Base-by-base conservation (phyloP, 2,888 invertebrate species). In the Resseliella maxima region DNA sequence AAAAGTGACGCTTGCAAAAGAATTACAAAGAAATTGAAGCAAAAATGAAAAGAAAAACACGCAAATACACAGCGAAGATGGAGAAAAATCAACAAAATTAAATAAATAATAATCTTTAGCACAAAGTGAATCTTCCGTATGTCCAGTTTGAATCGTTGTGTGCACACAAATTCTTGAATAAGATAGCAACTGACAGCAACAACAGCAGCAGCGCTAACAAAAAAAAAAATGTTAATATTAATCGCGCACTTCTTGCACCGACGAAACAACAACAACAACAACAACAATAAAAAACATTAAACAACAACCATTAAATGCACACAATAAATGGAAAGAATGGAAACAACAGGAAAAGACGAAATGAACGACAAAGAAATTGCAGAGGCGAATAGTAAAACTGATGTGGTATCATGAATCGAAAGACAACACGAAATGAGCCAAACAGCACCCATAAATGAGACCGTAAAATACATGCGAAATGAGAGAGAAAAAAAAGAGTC, bases 31-130 rank as follows among this genome's bases (percentile, higher is more conserved):
- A 36, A 83, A 83, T 83, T 36, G 83, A 21, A 83, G n/a, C 41
- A 41, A 41, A 41, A 41, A 41, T 8, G 41, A 8, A 12, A 1
- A 36, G 38, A n/a, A 10, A 83, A 6, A 83, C 83, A 83, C 38
- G 6, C 2, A 38, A n/a, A 83, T 38, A n/a, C n/a, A 83, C 81
- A n/a, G n/a, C 83, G 24, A 38, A 36, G 83, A 38, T 38, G 38
- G 36, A 12, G 38, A 83, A 83, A 36, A 83, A 83, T 83, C 83
- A 38, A 83, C 83, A 83, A 83, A 83, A 83, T 83, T 83, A 38
- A 83, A 83, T 83, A 83, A 83, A 83, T 83, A 83, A 83, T 83
- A 83, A 83, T 83, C 83, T 83, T 83, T 38, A 38, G 83, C 24
- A 24, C 83, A 36, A 83, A 83, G 83, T 83, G 83, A 83, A 83